A percentile compares a stretch with the other conserved stretches of the same genome.
Evolutionary conservation across 2,797 vertebrate genomes (phyloP).

Genomic region (Sebastes itinus): DNA sequence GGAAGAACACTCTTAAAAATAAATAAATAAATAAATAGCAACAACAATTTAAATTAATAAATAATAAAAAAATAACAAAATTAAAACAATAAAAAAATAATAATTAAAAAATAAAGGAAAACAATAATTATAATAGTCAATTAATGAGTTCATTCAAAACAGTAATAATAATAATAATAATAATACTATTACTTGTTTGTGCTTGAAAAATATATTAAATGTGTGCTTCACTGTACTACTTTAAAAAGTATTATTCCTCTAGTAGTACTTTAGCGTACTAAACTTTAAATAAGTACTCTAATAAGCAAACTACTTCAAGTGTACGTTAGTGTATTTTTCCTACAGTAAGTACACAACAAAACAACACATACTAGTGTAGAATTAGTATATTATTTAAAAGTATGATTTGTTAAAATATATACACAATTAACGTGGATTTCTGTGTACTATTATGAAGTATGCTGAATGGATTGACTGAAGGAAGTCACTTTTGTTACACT

Average conservation of each 20-base stretch:
- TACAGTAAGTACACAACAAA: not conserved
- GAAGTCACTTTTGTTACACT: not conserved
- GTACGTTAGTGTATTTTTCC: not conserved
- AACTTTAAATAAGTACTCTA: not conserved
- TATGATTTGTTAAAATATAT: not conserved
- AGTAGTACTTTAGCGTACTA: not conserved
- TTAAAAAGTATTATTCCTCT: not conserved
- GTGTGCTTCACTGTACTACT: not conserved
- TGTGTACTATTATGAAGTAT: not conserved
- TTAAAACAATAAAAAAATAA: not conserved
- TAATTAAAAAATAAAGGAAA: rapidly evolving
- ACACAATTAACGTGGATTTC: not conserved
- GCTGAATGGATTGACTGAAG: not conserved
- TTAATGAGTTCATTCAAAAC: too few relatives aligned
- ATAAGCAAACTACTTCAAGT: not conserved
- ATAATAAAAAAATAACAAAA: not conserved
- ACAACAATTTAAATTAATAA: too few relatives aligned
- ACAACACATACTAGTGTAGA: not conserved
- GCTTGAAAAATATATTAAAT: not conserved
- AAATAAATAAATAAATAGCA: not conserved
- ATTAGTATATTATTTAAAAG: not conserved
- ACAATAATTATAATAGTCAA: too few relatives aligned
- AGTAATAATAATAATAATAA: too few relatives aligned
- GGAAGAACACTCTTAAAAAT: not conserved
- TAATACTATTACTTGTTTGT: not conserved